These are phyloP conservation scores for Drosophila greeni DNA, from an alignment of 2,888 invertebrate genomes.

Conservation along the genomic window DNA sequence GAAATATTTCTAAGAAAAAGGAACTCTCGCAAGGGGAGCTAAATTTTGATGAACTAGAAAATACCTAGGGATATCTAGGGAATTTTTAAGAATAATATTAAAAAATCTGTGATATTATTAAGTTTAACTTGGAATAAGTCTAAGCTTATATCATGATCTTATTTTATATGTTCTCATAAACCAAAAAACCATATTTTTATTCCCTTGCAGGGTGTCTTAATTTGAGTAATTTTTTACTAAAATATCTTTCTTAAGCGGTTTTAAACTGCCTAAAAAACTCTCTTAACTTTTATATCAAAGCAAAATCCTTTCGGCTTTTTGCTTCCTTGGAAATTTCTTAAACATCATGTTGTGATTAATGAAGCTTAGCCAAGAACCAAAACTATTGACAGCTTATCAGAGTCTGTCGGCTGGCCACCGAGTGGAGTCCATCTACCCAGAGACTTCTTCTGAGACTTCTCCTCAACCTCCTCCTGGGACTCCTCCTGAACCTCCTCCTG, in stretches of 20 bases:
- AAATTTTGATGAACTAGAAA: conserved; percentile 1
- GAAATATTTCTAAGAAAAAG: too few species aligned
- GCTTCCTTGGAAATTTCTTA: conserved; percentile 62
- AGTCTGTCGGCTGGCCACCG: conserved; percentile 26
- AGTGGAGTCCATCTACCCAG: neutral
- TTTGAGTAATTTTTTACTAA: too few species aligned
- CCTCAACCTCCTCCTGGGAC: neutral
- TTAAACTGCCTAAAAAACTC: conserved; percentile 1
- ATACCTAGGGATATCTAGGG: conserved; percentile 8
- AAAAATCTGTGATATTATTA: neutral
- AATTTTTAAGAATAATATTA: too few species aligned
- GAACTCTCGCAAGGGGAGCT: too few species aligned
- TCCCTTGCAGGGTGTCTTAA: too few species aligned
- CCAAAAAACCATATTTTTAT: neutral
- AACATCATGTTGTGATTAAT: conserved; percentile 71
- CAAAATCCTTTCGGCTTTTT: conserved; percentile 21
- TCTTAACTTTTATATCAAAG: neutral
- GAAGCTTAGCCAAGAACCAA: conserved; percentile 50
- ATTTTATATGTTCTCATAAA: neutral
- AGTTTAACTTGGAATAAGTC: too few species aligned
- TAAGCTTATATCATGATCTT: neutral
- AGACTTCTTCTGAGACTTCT: too few species aligned
- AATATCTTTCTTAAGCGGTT: neutral
- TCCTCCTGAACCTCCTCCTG: neutral
- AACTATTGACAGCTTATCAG: conserved; percentile 68